Percentiles rank a stretch among this genome's conserved stretches.
These are phyloP conservation scores for Cervus canadensis DNA, from an alignment of 2,113 vertebrate species.

Conservation along the genomic window DNA sequence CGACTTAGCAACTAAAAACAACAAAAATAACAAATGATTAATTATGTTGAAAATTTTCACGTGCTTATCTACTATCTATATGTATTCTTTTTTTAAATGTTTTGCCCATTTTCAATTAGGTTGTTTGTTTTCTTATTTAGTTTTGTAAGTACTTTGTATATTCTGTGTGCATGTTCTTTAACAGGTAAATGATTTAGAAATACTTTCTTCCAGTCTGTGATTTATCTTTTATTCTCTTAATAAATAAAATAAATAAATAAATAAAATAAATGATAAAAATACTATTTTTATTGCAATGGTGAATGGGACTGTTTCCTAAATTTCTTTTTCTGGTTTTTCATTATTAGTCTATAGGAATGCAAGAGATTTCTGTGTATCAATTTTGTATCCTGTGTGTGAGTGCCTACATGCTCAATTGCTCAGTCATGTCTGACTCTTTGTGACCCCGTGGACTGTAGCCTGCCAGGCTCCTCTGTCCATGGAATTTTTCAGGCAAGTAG, in stretches of 20 bases:
- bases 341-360: background rate
- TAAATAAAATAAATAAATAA: too few species aligned
- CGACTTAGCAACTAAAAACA: background rate
- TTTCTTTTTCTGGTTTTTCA: background rate
- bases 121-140: background rate
- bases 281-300: background rate
- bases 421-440: background rate
- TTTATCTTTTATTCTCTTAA: background rate
- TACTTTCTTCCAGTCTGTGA: background rate
- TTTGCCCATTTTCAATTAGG: background rate
- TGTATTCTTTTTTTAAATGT: background rate
- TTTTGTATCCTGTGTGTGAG: background rate
- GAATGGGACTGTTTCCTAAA: background rate
- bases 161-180: background rate
- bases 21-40: background rate
- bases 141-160: constrained; percentile 1
- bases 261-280: too few species aligned
- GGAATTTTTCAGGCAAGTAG: background rate
- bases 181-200: background rate
- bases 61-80: background rate
- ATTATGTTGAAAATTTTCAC: background rate
- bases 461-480: background rate
- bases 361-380: background rate
- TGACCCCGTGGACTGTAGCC: background rate
- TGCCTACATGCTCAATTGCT: background rate